These are phyloP conservation scores for Adoxophyes honmai DNA, from an alignment of 1,140 invertebrate species.

Conservation along the genomic window DNA sequence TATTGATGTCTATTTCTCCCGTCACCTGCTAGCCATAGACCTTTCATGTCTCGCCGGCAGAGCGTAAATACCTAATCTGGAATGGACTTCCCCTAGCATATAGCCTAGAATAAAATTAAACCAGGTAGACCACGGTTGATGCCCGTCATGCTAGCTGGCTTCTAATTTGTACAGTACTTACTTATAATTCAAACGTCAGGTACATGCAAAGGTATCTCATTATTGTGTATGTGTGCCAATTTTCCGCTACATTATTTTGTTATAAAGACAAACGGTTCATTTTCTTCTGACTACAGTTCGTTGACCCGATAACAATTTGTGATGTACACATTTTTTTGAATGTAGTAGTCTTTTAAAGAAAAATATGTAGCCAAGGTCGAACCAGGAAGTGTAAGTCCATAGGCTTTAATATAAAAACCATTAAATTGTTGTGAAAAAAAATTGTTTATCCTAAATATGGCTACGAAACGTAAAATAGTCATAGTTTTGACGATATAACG, in stretches of 20 bases:
- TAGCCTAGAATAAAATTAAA: slow-evolving; percentile 4
- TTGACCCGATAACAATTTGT: not conserved
- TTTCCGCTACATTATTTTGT: slow-evolving; percentile 7
- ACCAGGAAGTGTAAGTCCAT: too few species aligned
- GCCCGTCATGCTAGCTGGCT: not conserved
- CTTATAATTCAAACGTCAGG: not conserved
- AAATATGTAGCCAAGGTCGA: too few species aligned
- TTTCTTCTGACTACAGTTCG: not conserved
- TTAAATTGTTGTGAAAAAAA: too few species aligned
- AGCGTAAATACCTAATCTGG: too few species aligned
- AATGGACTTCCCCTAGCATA: not conserved
- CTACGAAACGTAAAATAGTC: too few species aligned
- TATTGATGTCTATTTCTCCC: too few species aligned
- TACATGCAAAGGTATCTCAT: not conserved
- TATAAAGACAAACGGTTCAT: slow-evolving; percentile 2
- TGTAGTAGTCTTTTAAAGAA: too few species aligned
- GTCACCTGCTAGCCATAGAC: too few species aligned
- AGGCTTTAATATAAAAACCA: too few species aligned
- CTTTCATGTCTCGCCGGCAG: too few species aligned
- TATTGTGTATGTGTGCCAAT: slow-evolving; percentile 3
- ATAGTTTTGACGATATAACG: too few species aligned
- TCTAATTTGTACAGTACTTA: slow-evolving; percentile 1
- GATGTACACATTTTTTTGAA: not conserved
- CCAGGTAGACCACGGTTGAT: not conserved
- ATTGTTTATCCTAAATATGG: too few species aligned